A percentile compares a stretch with the other conserved stretches of the same genome.
phyloP scores from a whole-genome alignment of 2,888 invertebrate genomes.

The Tromatobia lineatoria region DNA sequence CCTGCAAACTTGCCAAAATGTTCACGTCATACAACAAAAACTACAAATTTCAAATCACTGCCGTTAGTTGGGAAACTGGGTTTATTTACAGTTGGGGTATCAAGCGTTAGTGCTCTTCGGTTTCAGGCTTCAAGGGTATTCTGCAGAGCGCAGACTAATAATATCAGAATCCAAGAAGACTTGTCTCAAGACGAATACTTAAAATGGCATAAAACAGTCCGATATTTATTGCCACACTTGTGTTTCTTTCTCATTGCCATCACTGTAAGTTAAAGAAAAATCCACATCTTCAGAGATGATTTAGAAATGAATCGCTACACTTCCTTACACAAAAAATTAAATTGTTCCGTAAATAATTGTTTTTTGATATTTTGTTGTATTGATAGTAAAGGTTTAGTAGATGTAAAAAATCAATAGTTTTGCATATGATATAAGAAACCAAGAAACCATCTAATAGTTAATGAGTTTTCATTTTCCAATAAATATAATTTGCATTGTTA shows the following conservation, averaged over 20 bases:
- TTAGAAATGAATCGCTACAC: no score
- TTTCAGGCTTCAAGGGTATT: constrained; percentile 33
- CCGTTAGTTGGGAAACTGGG: constrained; percentile 66
- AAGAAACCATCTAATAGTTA: no score
- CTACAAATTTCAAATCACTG: constrained; percentile 15
- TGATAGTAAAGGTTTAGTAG: no score
- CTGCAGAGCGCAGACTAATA: constrained; percentile 40
- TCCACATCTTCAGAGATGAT: no score
- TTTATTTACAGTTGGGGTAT: constrained; percentile 70
- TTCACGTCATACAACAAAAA: constrained; percentile 26
- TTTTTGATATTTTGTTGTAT: no score
- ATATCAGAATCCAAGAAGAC: constrained; percentile 8
- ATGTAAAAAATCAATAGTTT: no score
- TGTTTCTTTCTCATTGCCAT: constrained; percentile 92
- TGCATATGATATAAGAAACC: no score
- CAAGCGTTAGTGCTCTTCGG: constrained; percentile 68
- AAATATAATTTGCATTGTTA: no score
- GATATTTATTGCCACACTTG: constrained; percentile 91
- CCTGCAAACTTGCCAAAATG: constrained; percentile 46
- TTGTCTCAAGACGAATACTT: constrained; percentile 85
- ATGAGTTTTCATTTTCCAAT: no score
- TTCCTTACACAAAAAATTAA: no score
- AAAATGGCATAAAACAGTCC: constrained; percentile 92
- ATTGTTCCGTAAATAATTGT: no score
- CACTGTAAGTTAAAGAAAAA: constrained; percentile 88